These are phyloP conservation scores for Mola mola DNA, from an alignment of 2,113 vertebrate genomes.

Conservation along the genomic window DNA sequence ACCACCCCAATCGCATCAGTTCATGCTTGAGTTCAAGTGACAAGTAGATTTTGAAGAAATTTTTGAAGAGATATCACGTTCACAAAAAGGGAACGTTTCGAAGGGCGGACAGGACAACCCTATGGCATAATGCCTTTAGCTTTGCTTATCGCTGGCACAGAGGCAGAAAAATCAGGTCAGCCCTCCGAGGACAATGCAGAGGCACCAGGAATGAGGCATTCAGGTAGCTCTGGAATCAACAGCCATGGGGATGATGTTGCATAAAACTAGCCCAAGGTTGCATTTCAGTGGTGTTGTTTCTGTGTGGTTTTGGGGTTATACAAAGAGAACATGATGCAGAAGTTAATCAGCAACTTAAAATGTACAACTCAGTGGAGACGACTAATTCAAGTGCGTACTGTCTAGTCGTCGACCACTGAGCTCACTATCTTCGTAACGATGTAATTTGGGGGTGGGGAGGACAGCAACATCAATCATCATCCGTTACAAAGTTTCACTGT, in stretches of 20 bases:
- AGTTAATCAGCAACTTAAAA: too few relatives aligned
- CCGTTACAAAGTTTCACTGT: not conserved
- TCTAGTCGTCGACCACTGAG: not conserved
- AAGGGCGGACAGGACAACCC: too few relatives aligned
- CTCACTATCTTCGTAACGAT: not conserved
- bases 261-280: constrained; percentile 11
- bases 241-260: constrained; percentile 5
- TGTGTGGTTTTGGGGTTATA: constrained; percentile 18
- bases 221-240: constrained; percentile 9
- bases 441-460: not conserved
- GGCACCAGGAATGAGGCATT: constrained; percentile 19
- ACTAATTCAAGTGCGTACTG: too few relatives aligned
- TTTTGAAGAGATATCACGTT: too few relatives aligned
- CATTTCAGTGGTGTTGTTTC: constrained; percentile 5
- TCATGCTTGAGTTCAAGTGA: too few relatives aligned
- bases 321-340: not conserved
- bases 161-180: not conserved
- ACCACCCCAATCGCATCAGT: too few relatives aligned
- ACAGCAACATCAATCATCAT: too few relatives aligned
- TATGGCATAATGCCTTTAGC: too few relatives aligned
- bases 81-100: too few relatives aligned
- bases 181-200: not conserved
- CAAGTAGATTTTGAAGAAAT: too few relatives aligned
- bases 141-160: not conserved
- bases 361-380: too few relatives aligned